Conservation (phyloP, 2,888 invertebrate species). For the Melanostoma mellinum region DNA sequence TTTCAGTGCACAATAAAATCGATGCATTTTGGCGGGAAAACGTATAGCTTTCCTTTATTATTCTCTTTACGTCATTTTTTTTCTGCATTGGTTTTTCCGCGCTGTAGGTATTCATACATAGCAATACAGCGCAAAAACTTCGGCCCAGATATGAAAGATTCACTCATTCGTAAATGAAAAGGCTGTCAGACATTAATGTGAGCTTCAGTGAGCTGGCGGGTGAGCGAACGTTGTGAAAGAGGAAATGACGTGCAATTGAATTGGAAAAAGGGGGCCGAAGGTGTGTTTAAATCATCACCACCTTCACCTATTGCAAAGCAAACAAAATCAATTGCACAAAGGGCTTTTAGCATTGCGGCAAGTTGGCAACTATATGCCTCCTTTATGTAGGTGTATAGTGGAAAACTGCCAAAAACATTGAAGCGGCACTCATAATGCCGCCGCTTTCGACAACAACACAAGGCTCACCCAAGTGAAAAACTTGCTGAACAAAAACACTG, state of each 20-base stretch:
- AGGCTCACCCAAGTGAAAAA: constrained; percentile 56
- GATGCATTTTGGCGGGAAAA: constrained; percentile 70
- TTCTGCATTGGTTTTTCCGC: constrained; percentile 10
- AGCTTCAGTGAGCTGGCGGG: constrained; percentile 53
- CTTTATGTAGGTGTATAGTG: neutral
- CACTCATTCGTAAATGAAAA: constrained; percentile 70
- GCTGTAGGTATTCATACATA: constrained; percentile 9
- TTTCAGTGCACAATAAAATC: constrained; percentile 65
- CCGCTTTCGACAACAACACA: constrained; percentile 24
- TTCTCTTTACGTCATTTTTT: neutral
- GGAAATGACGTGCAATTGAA: constrained; percentile 42
- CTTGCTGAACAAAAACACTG: constrained; percentile 40
- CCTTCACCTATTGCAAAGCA: constrained; percentile 12
- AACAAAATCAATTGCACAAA: constrained; percentile 54
- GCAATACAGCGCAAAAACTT: constrained; percentile 3
- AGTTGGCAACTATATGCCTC: neutral
- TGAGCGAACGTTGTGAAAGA: constrained; percentile 31
- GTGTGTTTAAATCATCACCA: constrained; percentile 25
- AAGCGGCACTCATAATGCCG: constrained; percentile 58
- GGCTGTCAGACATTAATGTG: constrained; percentile 67
- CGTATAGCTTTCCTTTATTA: constrained; percentile 33
- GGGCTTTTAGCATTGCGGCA: constrained; percentile 4
- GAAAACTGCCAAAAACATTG: constrained; percentile 54
- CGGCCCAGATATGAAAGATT: constrained; percentile 51
- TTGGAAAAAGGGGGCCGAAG: neutral